Conservation (phyloP, 2,113 vertebrate species). For the Notothenia rossii region DNA sequence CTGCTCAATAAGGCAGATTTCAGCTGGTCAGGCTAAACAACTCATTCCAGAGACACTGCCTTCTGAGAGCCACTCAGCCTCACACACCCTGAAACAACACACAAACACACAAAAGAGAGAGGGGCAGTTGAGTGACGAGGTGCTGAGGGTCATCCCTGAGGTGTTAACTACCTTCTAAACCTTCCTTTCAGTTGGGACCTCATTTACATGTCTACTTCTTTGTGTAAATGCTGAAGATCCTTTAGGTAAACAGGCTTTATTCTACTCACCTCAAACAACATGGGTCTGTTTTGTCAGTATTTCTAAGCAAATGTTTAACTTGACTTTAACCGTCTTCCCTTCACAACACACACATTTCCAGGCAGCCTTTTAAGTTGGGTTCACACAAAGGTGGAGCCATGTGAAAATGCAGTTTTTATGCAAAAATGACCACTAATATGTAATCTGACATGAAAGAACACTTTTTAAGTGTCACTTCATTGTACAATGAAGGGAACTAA, state of each 20-base stretch:
- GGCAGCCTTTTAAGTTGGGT: background rate
- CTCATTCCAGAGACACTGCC: constrained; percentile 76
- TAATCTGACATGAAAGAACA: background rate
- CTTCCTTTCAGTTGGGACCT: constrained; percentile 63
- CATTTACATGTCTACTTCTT: constrained; percentile 58
- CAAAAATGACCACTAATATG: background rate
- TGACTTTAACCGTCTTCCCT: constrained; percentile 18
- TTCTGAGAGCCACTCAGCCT: constrained; percentile 59
- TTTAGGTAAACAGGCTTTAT: constrained; percentile 14
- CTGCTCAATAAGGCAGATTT: constrained; percentile 82
- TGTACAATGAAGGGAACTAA: background rate
- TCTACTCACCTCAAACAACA: constrained; percentile 25
- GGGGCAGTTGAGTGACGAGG: constrained; percentile 52
- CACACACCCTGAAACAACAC: constrained; percentile 76
- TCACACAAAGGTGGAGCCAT: background rate
- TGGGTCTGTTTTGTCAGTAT: background rate
- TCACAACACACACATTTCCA: background rate
- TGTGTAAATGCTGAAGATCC: constrained; percentile 25
- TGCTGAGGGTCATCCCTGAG: constrained; percentile 51
- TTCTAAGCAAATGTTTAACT: constrained; percentile 12
- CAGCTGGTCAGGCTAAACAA: constrained; percentile 79
- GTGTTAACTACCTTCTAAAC: constrained; percentile 58
- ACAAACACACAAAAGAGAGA: constrained; percentile 35
- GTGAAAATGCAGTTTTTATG: background rate
- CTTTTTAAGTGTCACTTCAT: background rate